phyloP scores from a whole-genome alignment of 2,113 vertebrate genomes.

The Mus pahari region DNA sequence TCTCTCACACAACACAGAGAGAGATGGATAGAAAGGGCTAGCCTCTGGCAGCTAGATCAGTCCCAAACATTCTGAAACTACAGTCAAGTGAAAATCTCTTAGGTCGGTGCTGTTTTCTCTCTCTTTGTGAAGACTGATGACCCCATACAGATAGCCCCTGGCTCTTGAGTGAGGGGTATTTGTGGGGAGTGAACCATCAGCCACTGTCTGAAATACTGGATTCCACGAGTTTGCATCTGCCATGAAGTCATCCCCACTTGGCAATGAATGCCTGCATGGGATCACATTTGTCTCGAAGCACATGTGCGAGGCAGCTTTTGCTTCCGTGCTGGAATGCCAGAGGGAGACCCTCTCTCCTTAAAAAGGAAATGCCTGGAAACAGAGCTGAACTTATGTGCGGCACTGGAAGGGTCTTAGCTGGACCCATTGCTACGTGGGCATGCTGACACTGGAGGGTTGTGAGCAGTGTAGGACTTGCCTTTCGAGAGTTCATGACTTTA shows the following conservation, averaged over 20 bases:
- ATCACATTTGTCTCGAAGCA: neutral
- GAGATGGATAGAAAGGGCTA: constrained; percentile 15
- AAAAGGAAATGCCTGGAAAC: constrained; percentile 11
- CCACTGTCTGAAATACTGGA: neutral
- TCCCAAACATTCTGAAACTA: neutral
- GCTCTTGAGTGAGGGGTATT: constrained; percentile 45
- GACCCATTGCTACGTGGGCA: neutral
- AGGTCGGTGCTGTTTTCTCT: neutral
- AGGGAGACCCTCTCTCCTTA: constrained; percentile 8
- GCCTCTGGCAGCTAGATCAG: neutral
- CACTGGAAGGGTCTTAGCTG: neutral
- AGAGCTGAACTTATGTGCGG: constrained; percentile 1
- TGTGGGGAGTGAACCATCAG: constrained; percentile 40
- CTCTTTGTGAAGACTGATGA: neutral
- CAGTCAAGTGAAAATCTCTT: neutral
- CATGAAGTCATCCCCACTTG: no score
- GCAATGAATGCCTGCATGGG: neutral
- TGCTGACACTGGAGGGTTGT: neutral
- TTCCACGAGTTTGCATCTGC: neutral
- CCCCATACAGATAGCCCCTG: neutral
- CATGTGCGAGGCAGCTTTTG: neutral
- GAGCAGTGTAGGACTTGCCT: neutral
- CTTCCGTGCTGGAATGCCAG: neutral
- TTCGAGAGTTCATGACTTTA: neutral
- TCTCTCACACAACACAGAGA: constrained; percentile 50